Conservation (phyloP, 2,888 invertebrate genomes). For the Pelosia muscerda region DNA sequence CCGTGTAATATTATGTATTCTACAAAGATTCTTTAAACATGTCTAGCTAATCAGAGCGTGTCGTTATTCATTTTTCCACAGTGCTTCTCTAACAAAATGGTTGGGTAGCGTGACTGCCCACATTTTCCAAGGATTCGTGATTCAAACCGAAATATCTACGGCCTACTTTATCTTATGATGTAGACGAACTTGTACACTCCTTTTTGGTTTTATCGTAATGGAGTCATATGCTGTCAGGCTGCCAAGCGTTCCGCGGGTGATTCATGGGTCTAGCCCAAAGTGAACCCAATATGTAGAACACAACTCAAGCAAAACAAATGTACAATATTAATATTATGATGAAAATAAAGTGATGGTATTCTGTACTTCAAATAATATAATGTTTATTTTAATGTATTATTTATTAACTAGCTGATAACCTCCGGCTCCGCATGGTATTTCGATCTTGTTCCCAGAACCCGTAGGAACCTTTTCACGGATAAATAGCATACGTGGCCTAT, state of each 20-base stretch:
- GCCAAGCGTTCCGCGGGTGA: constrained; percentile 41
- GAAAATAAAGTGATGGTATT: neutral
- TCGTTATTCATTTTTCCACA: constrained; percentile 26
- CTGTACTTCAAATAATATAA: no score
- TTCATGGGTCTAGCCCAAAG: constrained; percentile 41
- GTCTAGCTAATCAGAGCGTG: constrained; percentile 25
- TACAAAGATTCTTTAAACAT: constrained; percentile 12
- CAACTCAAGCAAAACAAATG: neutral
- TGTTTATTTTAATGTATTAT: no score
- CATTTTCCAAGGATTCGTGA: constrained; percentile 21
- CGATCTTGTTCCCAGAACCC: no score
- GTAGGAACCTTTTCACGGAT: no score
- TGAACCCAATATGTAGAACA: constrained; percentile 22
- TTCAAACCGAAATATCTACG: constrained; percentile 28
- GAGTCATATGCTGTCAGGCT: constrained; percentile 30
- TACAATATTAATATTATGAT: constrained; percentile 15
- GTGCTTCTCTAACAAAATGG: constrained; percentile 28
- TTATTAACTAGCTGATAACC: no score
- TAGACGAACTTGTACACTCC: constrained; percentile 5
- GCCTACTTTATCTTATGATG: constrained; percentile 22
- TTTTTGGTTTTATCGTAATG: constrained; percentile 11
- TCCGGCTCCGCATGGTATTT: no score
- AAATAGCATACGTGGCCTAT: no score
- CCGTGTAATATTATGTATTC: neutral
- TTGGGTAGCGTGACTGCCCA: constrained; percentile 29